Conservation (phyloP, 2,797 vertebrate genomes). For the Peromyscus eremicus region DNA sequence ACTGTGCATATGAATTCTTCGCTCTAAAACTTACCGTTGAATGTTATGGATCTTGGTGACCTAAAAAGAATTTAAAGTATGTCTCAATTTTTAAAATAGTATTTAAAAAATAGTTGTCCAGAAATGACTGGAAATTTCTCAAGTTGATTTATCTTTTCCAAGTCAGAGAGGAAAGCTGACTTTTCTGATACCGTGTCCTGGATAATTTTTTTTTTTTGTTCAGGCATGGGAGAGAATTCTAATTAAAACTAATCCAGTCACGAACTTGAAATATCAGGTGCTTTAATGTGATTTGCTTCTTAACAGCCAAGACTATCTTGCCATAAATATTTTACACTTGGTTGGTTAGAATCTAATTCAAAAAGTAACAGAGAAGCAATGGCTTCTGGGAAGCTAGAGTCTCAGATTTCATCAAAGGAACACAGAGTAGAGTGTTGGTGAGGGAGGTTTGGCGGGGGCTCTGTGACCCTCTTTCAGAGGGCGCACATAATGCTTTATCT, state of each 20-base stretch:
- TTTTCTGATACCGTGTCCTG: background rate
- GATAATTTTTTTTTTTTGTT: conserved; percentile 59
- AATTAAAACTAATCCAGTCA: conserved; percentile 66
- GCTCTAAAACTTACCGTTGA: conserved; percentile 28
- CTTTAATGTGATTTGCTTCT: conserved; percentile 68
- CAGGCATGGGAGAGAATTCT: conserved; percentile 7
- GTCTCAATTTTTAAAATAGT: conserved; percentile 44
- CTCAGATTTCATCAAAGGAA: background rate
- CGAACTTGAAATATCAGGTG: conserved; percentile 61
- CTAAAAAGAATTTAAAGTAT: conserved; percentile 58
- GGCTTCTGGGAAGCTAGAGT: background rate
- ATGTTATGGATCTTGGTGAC: conserved; percentile 10
- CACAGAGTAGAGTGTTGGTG: background rate
- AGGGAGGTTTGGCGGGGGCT: background rate
- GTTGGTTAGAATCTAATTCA: conserved; percentile 58
- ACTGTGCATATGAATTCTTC: background rate
- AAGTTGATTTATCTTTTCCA: conserved; percentile 32
- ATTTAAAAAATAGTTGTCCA: conserved; percentile 71
- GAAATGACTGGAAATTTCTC: conserved; percentile 52
- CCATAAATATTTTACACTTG: conserved; percentile 63
- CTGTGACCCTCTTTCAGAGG: background rate
- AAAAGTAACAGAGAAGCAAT: background rate
- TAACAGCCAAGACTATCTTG: conserved; percentile 37
- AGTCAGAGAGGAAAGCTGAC: background rate
- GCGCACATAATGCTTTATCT: background rate